Evolutionary conservation across 2,888 invertebrate species (phyloP), one percentile per base, ranked within the genome.

Genomic region (Neoascia interrupta): DNA sequence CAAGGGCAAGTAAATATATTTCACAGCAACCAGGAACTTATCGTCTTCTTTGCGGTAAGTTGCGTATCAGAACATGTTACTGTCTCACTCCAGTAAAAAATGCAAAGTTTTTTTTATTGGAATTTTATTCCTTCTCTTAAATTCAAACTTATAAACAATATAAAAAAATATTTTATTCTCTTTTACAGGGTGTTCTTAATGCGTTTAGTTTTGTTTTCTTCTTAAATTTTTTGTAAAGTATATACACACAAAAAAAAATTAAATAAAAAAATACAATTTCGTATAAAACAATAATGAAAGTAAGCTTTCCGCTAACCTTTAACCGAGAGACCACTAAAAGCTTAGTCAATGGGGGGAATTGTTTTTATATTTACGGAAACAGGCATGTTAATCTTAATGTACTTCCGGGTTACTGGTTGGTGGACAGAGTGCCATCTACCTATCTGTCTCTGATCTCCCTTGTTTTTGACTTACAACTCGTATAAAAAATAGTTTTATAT

Each of bases 121-220:
- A 80, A 80, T 80, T 80, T 56, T 74, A 80, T 80, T 80, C 80
- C 80, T 49, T 3, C 23, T 68, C 63, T 74, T 74, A 80, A n/a
- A 80, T 69, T 68, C 80, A 69, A 80, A 63, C 74, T 74, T 74
- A 80, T 45, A 79, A 79, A 79, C 69, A 54, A 76, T 66, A 61
- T 61, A 74, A 68, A 80, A 79, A 80, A 73, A 37, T 45, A 15
- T 64, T 69, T 37, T 56, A 23, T 51, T 66, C 26, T 69, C 56
- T 66, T 47, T 51, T 41, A 37, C 19, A 49, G 21, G 56, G 34
- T 68, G 13, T 34, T 37, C 34, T 4, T 8, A 26, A n/a, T 49
- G 26, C 37, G n/a, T n/a, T n/a, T n/a, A n/a, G n/a, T n/a, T n/a
- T n/a, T 15, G 19, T 37, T 39, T 63, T 43, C 15, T 23, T 41